Base-by-base conservation (phyloP, 2,797 vertebrate species). In the Columba guinea region DNA sequence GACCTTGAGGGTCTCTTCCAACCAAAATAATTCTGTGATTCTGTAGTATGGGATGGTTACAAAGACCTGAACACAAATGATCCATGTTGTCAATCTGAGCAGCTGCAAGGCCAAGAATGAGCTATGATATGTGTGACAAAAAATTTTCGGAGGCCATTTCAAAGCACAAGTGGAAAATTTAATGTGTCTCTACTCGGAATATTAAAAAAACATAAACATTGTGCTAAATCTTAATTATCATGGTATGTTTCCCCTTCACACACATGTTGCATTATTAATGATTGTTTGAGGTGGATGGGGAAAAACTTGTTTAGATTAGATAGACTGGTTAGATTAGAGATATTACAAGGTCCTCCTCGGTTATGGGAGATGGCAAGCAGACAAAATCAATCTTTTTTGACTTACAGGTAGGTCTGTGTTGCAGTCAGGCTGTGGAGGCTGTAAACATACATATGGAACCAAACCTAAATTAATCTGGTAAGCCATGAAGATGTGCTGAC, bases 301-400 rank as follows among this genome's bases (percentile, higher is more conserved):
- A 60, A 93, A 85, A 79, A 22, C 6, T 84, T 69, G 21, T 81
- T 90, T 84, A 63, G 23, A 55, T 92, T 64, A 60, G 26, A 49
- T 26, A 76, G 64, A 26, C 34, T 1, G 3, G 30, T 87, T 84
- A 79, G 76, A 73, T 87, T 75, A 82, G 32, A 65, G 34, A 10
- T 76, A 63, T 39, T 44, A 69, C 11, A 69, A 87, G 6, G 12
- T 82, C 44, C 28, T 81, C 2, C 2, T 60, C 3, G 1, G 26
- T 77, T 83, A 60, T 4, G 2, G 23, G 53, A 92, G 46, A 78
- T 71, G 37, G 24, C 65, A 90, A 75, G 19, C 28, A 90, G 76
- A 71, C 26, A 83, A 86, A 93, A 90, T 93, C 51, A 86, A 49
- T 89, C 46, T 23, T 84, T 90, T 55, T 81, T 64, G 58, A 84